phyloP scores from a whole-genome alignment of 2,797 vertebrate genomes.

The Phrynocephalus guinanensis region DNA sequence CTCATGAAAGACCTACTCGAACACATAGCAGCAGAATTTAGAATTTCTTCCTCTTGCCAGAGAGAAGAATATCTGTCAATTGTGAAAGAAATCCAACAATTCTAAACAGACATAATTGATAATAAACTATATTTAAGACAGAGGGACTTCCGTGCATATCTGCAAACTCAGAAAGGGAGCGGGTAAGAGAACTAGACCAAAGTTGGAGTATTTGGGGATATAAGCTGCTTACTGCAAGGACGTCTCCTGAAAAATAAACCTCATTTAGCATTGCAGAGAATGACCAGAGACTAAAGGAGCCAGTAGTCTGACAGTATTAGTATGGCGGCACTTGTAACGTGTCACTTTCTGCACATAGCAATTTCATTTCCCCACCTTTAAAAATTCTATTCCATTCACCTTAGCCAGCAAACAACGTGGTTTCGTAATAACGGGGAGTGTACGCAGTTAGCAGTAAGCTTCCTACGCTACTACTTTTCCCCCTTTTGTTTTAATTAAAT shows the following conservation, averaged over 20 bases:
- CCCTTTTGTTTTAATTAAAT: background rate
- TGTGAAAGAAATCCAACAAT: background rate
- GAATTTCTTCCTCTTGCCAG: no score
- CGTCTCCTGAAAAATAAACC: background rate
- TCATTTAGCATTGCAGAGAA: background rate
- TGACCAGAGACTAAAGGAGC: background rate
- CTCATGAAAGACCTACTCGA: no score
- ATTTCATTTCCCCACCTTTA: slow-evolving; percentile 3
- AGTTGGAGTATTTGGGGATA: background rate
- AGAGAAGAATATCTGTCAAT: background rate
- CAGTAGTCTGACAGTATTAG: background rate
- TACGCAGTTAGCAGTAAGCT: background rate
- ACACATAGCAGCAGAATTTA: no score
- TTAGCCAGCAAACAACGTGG: background rate
- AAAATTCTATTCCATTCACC: background rate
- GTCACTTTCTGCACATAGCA: slow-evolving; percentile 14
- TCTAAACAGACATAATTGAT: background rate
- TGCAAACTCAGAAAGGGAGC: background rate
- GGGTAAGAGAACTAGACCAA: background rate
- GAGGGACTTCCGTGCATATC: background rate
- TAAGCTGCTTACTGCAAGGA: background rate
- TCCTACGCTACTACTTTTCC: background rate
- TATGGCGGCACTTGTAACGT: background rate
- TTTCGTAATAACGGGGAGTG: slow-evolving; percentile 16
- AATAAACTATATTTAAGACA: background rate